phyloP scores from a whole-genome alignment of 2,888 invertebrate species.

The Drosophila picticornis region DNA sequence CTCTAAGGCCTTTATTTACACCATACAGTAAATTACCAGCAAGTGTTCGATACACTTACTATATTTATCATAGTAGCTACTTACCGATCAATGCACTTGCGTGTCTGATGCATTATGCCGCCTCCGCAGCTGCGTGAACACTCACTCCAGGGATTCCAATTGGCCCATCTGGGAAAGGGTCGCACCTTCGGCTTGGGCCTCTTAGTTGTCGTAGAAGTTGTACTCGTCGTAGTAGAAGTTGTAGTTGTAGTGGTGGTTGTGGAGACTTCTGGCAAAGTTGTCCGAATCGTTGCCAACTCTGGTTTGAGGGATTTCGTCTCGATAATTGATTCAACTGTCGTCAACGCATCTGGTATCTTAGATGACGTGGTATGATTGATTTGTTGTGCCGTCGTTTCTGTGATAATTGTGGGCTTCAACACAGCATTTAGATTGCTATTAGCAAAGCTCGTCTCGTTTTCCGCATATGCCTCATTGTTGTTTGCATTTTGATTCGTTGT shows the following conservation, averaged over 20 bases:
- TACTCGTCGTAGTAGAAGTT: conserved; percentile 21
- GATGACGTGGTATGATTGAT: background rate
- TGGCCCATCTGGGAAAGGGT: conserved; percentile 89
- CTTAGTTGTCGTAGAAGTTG: conserved; percentile 57
- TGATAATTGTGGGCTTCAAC: conserved; percentile 47
- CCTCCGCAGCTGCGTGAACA: conserved; percentile 95
- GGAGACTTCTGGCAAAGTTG: conserved; percentile 18
- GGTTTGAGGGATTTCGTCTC: conserved; percentile 12
- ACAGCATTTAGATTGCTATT: conserved; percentile 30
- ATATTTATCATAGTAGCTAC: conserved; percentile 29
- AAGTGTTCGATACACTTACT: background rate
- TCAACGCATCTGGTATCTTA: conserved; percentile 7
- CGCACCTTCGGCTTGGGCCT: conserved; percentile 69
- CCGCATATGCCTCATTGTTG: conserved; percentile 82
- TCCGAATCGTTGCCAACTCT: conserved; percentile 12
- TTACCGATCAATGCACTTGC: conserved; percentile 84
- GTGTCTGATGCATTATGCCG: conserved; percentile 87
- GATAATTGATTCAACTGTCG: conserved; percentile 20
- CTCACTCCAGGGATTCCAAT: conserved; percentile 91
- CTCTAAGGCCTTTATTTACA: background rate
- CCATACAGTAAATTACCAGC: background rate
- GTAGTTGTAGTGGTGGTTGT: conserved; percentile 8
- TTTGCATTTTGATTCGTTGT: conserved; percentile 60
- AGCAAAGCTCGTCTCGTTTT: conserved; percentile 71
- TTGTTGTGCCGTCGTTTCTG: conserved; percentile 8